Conservation (phyloP, 1,140 invertebrate genomes). For the Zaprionus kolodkinae region DNA sequence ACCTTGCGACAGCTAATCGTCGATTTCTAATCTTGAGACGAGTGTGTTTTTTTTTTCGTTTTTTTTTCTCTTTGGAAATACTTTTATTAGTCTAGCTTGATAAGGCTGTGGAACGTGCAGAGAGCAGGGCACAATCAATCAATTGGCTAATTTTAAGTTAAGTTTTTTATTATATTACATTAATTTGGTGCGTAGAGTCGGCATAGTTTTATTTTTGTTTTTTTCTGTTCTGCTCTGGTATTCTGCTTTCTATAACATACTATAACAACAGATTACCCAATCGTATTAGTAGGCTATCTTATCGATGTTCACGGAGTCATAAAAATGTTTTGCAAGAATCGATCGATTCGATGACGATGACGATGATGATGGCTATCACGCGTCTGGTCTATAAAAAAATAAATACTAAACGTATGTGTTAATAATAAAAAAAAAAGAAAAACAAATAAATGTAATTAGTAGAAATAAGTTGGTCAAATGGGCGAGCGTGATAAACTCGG, state of each 20-base stretch:
- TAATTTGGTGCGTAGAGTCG: conserved; percentile 29
- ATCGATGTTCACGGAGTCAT: conserved; percentile 42
- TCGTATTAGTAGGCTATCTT: conserved; percentile 57
- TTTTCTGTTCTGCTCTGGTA: background rate
- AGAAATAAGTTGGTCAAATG: conserved; percentile 13
- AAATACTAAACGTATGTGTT: conserved; percentile 31
- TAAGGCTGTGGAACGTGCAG: conserved; percentile 1
- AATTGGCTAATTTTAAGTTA: conserved; percentile 36
- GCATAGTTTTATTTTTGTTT: conserved; percentile 5
- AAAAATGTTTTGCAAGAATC: conserved; percentile 53
- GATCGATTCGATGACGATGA: conserved; percentile 61
- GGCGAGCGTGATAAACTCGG: background rate
- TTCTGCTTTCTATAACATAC: background rate
- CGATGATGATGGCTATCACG: conserved; percentile 51
- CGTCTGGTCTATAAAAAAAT: conserved; percentile 53
- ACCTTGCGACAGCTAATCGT: conserved; percentile 20
- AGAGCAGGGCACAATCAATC: conserved; percentile 16
- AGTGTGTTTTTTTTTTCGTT: background rate
- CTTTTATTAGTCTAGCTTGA: background rate
- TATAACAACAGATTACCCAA: conserved; percentile 38
- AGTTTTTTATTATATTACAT: conserved; percentile 47
- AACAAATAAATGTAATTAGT: conserved; percentile 73
- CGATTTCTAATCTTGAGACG: conserved; percentile 18
- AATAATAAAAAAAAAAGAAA: conserved; percentile 50
- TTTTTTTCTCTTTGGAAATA: conserved; percentile 18